Evolutionary conservation across 2,113 vertebrate species (phyloP).

Genomic region (Oceanodroma tethys): DNA sequence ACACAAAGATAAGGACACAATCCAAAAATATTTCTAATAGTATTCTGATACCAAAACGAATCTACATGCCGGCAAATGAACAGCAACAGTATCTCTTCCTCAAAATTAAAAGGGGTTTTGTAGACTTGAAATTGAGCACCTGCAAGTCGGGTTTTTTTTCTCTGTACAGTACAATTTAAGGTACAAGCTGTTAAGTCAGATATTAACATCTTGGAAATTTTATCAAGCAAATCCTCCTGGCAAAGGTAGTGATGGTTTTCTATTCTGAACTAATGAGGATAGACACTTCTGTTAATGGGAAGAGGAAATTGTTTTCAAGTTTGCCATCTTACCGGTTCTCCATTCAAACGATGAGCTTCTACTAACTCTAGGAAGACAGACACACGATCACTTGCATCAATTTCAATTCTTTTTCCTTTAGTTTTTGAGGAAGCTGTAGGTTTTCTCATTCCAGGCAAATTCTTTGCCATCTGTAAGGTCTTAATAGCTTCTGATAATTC

Average conservation of each 20-base stretch:
- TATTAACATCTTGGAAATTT: background rate
- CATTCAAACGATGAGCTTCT: constrained; percentile 88
- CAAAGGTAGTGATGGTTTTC: background rate
- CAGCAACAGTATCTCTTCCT: background rate
- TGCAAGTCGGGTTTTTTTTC: background rate
- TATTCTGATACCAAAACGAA: background rate
- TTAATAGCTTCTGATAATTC: constrained; percentile 90
- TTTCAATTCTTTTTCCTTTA: constrained; percentile 78
- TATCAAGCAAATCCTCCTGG: background rate
- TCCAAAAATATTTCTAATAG: background rate
- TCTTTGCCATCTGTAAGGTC: constrained; percentile 92
- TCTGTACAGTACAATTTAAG: background rate
- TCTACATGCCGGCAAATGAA: background rate
- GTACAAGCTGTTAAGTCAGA: background rate
- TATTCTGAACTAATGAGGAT: background rate
- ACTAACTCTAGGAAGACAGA: constrained; percentile 92
- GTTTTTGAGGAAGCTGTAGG: constrained; percentile 74
- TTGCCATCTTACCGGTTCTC: constrained; percentile 81
- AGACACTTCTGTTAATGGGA: background rate
- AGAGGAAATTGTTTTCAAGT: background rate
- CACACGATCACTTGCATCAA: constrained; percentile 82
- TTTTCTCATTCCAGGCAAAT: constrained; percentile 86
- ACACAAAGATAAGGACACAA: background rate
- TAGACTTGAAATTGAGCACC: background rate
- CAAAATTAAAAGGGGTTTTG: background rate